Percentiles rank a stretch among this genome's conserved stretches.
These are phyloP conservation scores for Poecilobothrus nobilitatus DNA, from an alignment of 2,888 invertebrate species.

Conservation along the genomic window DNA sequence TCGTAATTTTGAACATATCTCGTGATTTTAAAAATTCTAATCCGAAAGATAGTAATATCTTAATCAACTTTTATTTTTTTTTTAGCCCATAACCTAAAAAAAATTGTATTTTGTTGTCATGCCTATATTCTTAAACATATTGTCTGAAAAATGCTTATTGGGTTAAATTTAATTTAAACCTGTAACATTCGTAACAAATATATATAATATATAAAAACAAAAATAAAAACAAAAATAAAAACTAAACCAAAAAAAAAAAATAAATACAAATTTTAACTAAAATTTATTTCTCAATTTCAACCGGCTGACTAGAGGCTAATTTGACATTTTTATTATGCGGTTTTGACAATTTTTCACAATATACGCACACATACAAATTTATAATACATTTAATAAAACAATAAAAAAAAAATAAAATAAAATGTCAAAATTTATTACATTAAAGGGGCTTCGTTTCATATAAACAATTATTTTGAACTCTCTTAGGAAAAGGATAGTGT, in stretches of 20 bases:
- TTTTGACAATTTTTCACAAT: not conserved
- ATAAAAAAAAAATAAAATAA: not conserved
- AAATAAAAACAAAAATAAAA: too few relatives aligned
- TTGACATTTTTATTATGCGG: conserved; percentile 6
- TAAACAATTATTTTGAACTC: not conserved
- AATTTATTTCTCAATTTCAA: conserved; percentile 2
- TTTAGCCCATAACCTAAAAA: too few relatives aligned
- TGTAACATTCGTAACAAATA: not conserved
- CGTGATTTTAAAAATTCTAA: too few relatives aligned
- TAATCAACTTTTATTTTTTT: too few relatives aligned
- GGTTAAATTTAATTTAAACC: not conserved
- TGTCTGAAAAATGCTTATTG: not conserved
- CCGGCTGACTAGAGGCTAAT: not conserved
- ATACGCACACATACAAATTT: not conserved
- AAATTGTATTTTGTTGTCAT: too few relatives aligned
- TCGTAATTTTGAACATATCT: too few relatives aligned
- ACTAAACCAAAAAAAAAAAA: too few relatives aligned
- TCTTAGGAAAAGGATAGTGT: not conserved
- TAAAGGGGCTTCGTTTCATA: not conserved
- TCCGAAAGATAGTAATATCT: too few relatives aligned
- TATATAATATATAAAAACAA: too few relatives aligned
- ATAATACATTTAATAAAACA: not conserved
- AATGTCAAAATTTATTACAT: not conserved
- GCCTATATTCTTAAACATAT: too few relatives aligned
- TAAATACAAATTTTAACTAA: too few relatives aligned